phyloP scores from a whole-genome alignment of 2,797 vertebrate species.

The Rallus crepitans region DNA sequence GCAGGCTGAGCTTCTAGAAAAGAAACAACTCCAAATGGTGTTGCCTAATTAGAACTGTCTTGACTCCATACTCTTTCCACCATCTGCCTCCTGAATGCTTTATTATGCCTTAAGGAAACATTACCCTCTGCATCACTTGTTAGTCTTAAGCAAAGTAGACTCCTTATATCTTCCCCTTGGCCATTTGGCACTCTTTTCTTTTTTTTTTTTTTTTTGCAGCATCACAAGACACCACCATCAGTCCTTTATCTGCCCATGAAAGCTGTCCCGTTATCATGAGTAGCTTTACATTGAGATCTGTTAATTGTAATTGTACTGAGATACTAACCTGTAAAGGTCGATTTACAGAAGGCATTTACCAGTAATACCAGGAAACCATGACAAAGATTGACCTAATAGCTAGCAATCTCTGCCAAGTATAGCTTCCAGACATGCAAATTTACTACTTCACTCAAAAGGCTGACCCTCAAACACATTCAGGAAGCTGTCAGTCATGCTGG shows the following conservation, averaged over 20 bases:
- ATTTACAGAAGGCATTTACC: background rate
- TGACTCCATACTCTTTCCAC: constrained; percentile 23
- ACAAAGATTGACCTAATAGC: background rate
- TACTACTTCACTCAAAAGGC: background rate
- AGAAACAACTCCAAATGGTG: constrained; percentile 1
- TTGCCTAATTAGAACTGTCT: constrained; percentile 28
- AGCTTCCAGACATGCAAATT: background rate
- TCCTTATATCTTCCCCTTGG: background rate
- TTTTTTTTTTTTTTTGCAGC: background rate
- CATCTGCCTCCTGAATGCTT: constrained; percentile 53
- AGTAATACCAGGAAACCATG: background rate
- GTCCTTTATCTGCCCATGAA: background rate
- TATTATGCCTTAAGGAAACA: constrained; percentile 60
- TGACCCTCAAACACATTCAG: background rate
- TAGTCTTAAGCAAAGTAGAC: constrained; percentile 25
- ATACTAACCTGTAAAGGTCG: background rate
- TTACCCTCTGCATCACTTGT: constrained; percentile 49
- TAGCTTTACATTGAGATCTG: background rate
- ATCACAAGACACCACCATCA: background rate
- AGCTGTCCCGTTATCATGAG: background rate
- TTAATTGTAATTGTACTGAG: background rate
- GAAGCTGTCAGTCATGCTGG: background rate
- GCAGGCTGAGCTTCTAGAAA: constrained; percentile 14
- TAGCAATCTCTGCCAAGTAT: background rate
- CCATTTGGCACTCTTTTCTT: constrained; percentile 6